Evolutionary conservation across 2,888 invertebrate species (phyloP), one percentile per base, ranked within the genome.

Genomic region (Myopa tessellatipennis): DNA sequence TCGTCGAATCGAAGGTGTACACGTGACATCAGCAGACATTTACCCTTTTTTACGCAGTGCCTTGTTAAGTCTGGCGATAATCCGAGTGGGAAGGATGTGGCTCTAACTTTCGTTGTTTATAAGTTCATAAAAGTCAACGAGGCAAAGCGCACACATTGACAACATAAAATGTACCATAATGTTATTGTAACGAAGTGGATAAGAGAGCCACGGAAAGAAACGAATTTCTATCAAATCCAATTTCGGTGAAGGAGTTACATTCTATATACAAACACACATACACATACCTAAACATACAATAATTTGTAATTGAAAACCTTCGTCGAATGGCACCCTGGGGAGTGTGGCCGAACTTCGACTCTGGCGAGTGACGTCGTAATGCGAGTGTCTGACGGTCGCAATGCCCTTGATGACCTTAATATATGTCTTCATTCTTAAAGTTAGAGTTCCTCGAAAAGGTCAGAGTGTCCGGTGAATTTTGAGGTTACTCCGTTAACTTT

Each of bases 271-370:
- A 14, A n/a, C 16, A 40, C 40, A 52, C 60, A 58, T 69, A 63
- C 76, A 69, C 60, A 36, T 16, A 60, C 61, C 73, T 55, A 55
- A n/a, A 18, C 38, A 76, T 77, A 82, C 81, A 83, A 85, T 87
- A 85, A 88, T 87, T 85, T 88, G 88, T 88, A 88, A 87, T 87
- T 87, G 88, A 88, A 87, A 88, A 88, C 88, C 87, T 83, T 85
- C 82, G 79, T 81, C 82, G 79, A 84, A 88, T 87, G 85, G 87
- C 84, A 85, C 87, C 84, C 87, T 78, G 76, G 86, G 86, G 87
- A 61, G 34, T 61, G 18, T 34, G 14, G 34, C 10, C 26, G 61
- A 38, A 5, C 14, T 6, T 26, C 18, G 26, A 18, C 34, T 7
- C 6, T 18, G 55, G 10, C 55, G 55, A 14, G 26, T 26, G 26